These are phyloP conservation scores for Metellina segmentata DNA, from an alignment of 2,888 invertebrate species.

Conservation along the genomic window DNA sequence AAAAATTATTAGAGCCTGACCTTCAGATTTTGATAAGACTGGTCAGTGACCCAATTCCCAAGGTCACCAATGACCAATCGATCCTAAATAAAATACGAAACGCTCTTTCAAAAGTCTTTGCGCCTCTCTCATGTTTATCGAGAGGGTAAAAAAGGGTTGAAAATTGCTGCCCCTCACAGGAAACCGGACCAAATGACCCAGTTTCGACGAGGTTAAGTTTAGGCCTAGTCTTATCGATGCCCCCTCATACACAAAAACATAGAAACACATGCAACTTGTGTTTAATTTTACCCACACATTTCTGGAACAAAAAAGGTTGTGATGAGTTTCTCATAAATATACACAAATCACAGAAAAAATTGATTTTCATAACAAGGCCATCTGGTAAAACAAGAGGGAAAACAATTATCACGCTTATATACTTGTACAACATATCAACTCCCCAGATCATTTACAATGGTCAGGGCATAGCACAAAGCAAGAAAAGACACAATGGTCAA, in stretches of 20 bases:
- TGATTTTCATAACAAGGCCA: conserved; percentile 54
- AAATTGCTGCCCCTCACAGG: conserved; percentile 26
- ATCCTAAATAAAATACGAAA: not conserved
- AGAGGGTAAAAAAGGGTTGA: conserved; percentile 67
- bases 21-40: conserved; percentile 53
- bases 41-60: conserved; percentile 75
- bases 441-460: not conserved
- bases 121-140: not conserved
- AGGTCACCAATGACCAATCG: conserved; percentile 61
- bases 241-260: conserved; percentile 27
- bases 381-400: conserved; percentile 16
- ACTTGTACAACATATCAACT: not conserved
- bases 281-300: not conserved
- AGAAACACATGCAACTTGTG: not conserved
- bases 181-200: conserved; percentile 69
- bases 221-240: conserved; percentile 57
- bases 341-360: conserved; percentile 16
- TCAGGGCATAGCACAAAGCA: not conserved
- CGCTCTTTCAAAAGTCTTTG: not conserved
- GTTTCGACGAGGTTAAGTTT: conserved; percentile 56
- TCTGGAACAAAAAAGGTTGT: not conserved
- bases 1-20: conserved; percentile 38
- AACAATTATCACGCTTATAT: not conserved
- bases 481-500: conserved; percentile 32
- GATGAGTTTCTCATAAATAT: not conserved